Conservation (phyloP, 1,140 invertebrate species). For the Caenorhabditis remanei region DNA sequence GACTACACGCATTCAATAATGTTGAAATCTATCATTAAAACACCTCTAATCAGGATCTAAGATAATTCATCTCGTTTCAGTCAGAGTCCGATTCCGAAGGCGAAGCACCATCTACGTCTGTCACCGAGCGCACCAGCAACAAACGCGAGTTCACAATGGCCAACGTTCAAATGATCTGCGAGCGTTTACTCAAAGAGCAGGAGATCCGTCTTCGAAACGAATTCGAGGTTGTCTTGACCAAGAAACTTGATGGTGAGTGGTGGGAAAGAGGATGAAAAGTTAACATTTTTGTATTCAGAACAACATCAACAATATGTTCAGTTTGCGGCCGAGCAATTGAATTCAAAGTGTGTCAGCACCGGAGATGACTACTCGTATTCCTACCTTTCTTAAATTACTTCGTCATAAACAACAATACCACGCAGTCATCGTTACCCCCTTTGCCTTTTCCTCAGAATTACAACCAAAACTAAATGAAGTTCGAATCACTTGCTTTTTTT, state of each 20-base stretch:
- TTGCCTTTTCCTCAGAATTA: neutral
- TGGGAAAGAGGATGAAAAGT: neutral
- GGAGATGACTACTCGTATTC: slow-evolving; percentile 45
- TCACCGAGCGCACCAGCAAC: slow-evolving; percentile 59
- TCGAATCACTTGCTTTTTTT: neutral
- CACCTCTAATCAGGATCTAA: too few species aligned
- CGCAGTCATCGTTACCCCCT: neutral
- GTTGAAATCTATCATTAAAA: neutral
- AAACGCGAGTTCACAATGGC: slow-evolving; percentile 22
- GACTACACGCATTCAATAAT: neutral
- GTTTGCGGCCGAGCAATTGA: slow-evolving; percentile 75
- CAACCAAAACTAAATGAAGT: slow-evolving; percentile 37
- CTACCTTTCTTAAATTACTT: slow-evolving; percentile 64
- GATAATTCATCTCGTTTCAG: slow-evolving; percentile 64
- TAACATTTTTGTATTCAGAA: slow-evolving; percentile 68
- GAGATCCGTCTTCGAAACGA: slow-evolving; percentile 77
- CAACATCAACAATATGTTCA: slow-evolving; percentile 77
- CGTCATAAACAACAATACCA: neutral
- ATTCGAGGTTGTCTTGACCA: slow-evolving; percentile 74
- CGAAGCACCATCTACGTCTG: slow-evolving; percentile 59
- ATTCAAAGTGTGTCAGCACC: slow-evolving; percentile 16
- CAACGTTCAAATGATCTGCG: slow-evolving; percentile 74
- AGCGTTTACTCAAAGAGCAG: slow-evolving; percentile 74
- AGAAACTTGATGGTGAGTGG: slow-evolving; percentile 72
- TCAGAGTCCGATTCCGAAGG: slow-evolving; percentile 73